A percentile compares a stretch with the other conserved stretches of the same genome.
phyloP scores from a whole-genome alignment of 2,888 invertebrate species.

The Sericinus montela region DNA sequence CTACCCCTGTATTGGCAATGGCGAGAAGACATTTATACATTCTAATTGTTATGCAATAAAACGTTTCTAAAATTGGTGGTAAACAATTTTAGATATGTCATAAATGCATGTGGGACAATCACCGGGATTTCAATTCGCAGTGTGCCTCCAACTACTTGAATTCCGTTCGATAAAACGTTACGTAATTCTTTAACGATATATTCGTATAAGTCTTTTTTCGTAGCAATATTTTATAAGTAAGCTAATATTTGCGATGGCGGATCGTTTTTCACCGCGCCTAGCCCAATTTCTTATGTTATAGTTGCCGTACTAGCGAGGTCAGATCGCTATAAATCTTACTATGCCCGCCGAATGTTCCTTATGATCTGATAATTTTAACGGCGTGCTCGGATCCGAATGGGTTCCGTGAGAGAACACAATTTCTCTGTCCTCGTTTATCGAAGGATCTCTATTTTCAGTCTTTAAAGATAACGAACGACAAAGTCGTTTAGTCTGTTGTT shows the following conservation, averaged over 20 bases:
- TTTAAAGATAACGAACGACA: not conserved
- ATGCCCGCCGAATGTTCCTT: slow-evolving; percentile 26
- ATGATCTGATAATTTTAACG: slow-evolving; percentile 45
- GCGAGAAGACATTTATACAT: too few relatives aligned
- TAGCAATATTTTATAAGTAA: not conserved
- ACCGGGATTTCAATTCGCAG: too few relatives aligned
- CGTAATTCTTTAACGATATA: too few relatives aligned
- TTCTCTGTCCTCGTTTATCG: slow-evolving; percentile 45
- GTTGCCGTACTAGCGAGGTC: slow-evolving; percentile 8
- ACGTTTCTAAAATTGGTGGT: too few relatives aligned
- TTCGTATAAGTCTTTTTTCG: not conserved
- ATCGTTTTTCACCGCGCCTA: not conserved
- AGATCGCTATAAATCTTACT: slow-evolving; percentile 33
- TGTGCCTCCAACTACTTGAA: too few relatives aligned
- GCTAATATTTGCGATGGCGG: slow-evolving; percentile 27
- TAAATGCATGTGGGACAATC: too few relatives aligned
- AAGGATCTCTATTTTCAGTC: slow-evolving; percentile 31
- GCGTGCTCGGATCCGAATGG: slow-evolving; percentile 23
- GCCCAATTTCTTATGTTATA: not conserved
- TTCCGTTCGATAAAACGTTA: too few relatives aligned
- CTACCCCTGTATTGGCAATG: too few relatives aligned
- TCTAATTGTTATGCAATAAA: too few relatives aligned
- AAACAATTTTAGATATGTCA: too few relatives aligned
- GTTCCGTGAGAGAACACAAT: slow-evolving; percentile 55
- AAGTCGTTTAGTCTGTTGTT: not conserved